Conservation (phyloP, 2,797 vertebrate genomes). For the Sebastes iracundus region DNA sequence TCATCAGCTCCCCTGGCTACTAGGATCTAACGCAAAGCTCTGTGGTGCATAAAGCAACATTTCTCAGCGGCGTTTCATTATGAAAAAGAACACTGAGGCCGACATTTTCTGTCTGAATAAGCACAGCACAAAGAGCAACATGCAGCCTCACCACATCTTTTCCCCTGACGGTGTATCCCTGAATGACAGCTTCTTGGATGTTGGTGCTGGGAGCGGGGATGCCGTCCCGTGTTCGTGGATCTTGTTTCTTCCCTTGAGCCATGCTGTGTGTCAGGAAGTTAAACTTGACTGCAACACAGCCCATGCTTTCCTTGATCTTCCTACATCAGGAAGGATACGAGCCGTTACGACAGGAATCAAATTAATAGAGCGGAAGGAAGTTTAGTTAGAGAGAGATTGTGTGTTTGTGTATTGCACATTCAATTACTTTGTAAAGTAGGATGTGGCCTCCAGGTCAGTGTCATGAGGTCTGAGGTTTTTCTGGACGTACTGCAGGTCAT, state of each 20-base stretch:
- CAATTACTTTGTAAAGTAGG: conserved; percentile 90
- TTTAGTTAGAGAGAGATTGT: background rate
- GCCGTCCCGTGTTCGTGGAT: background rate
- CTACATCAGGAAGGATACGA: conserved; percentile 64
- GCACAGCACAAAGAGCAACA: background rate
- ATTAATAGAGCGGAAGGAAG: background rate
- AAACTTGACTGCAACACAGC: conserved; percentile 87
- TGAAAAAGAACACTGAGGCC: background rate
- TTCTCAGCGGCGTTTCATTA: background rate
- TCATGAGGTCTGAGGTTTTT: conserved; percentile 88
- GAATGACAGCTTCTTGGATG: conserved; percentile 82
- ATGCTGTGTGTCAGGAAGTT: conserved; percentile 89
- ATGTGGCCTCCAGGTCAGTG: conserved; percentile 89
- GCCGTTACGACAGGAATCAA: background rate
- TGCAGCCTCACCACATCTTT: conserved; percentile 72
- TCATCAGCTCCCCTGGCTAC: background rate
- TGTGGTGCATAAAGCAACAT: background rate
- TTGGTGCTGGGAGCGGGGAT: conserved; percentile 63
- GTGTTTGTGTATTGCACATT: background rate
- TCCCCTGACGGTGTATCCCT: conserved; percentile 60
- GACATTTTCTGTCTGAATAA: background rate
- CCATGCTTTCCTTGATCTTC: conserved; percentile 91
- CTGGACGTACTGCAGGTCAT: conserved; percentile 88
- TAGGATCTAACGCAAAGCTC: conserved; percentile 10
- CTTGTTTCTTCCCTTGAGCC: conserved; percentile 74